These are phyloP conservation scores for Agrotis puta DNA, from an alignment of 2,888 invertebrate species.

Conservation along the genomic window DNA sequence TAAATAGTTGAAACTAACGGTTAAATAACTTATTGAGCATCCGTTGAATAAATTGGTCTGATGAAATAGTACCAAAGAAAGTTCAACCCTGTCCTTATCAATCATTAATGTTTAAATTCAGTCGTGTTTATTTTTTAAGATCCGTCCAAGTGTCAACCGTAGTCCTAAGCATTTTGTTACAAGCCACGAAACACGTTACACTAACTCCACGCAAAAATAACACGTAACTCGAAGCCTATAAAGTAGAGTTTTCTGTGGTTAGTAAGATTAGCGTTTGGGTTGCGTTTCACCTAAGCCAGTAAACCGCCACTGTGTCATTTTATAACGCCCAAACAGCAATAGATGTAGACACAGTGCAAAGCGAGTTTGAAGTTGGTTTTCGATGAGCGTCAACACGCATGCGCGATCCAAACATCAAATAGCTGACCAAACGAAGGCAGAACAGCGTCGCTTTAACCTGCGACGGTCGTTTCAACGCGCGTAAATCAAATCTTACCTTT, in stretches of 20 bases:
- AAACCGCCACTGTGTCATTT: conserved; percentile 55
- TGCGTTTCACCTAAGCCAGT: conserved; percentile 52
- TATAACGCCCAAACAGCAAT: conserved; percentile 41
- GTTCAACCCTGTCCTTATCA: not conserved
- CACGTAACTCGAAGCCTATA: not conserved
- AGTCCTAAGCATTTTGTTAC: conserved; percentile 40
- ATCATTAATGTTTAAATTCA: conserved; percentile 16
- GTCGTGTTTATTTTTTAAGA: conserved; percentile 41
- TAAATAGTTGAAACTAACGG: not conserved
- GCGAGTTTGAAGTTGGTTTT: conserved; percentile 43
- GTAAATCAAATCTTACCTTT: conserved; percentile 25
- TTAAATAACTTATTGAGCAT: not conserved
- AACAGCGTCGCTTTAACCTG: conserved; percentile 53
- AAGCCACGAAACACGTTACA: conserved; percentile 21
- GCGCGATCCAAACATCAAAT: conserved; percentile 55
- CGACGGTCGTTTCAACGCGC: conserved; percentile 46
- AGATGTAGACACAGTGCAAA: conserved; percentile 48
- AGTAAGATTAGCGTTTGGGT: not conserved
- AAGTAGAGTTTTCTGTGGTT: conserved; percentile 24
- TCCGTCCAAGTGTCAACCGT: conserved; percentile 37
- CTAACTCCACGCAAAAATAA: conserved; percentile 2
- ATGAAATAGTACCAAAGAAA: conserved; percentile 12
- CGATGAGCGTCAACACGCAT: conserved; percentile 55
- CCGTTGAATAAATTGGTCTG: not conserved
- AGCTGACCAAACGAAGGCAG: conserved; percentile 45